A percentile compares a stretch with the other conserved stretches of the same genome.
These are phyloP conservation scores for Polymixis lichenea DNA, from an alignment of 2,888 invertebrate genomes.

Conservation along the genomic window DNA sequence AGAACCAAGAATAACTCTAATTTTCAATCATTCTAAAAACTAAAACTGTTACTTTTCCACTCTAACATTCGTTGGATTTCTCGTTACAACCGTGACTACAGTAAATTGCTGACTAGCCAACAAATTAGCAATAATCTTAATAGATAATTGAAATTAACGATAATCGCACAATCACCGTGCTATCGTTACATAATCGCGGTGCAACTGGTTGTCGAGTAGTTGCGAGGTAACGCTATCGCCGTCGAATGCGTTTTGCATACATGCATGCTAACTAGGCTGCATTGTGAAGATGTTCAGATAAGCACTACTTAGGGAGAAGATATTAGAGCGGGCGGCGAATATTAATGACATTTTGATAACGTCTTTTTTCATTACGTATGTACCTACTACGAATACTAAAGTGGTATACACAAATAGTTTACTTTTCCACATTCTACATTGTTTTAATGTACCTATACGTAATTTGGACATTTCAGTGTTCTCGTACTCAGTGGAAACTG, in stretches of 20 bases:
- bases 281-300: conserved; percentile 42
- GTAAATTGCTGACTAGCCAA: conserved; percentile 25
- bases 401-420: not conserved
- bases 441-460: not conserved
- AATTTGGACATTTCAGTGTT: not conserved
- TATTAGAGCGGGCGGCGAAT: not conserved
- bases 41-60: not conserved
- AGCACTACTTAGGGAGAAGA: not conserved
- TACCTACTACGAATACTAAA: not conserved
- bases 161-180: conserved; percentile 61
- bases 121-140: conserved; percentile 57
- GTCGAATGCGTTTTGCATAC: conserved; percentile 43
- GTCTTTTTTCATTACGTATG: not conserved
- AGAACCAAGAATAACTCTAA: not conserved
- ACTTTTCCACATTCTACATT: too few species aligned
- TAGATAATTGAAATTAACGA: conserved; percentile 67
- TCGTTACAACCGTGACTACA: conserved; percentile 18
- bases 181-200: conserved; percentile 46
- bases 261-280: conserved; percentile 46
- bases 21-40: not conserved
- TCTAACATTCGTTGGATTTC: not conserved
- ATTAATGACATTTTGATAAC: not conserved
- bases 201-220: conserved; percentile 55
- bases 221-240: conserved; percentile 23
- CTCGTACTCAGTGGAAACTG: not conserved